Percentiles rank a stretch among this genome's conserved stretches.
phyloP scores from a whole-genome alignment of 2,888 invertebrate species.

The Catocala sponsa region DNA sequence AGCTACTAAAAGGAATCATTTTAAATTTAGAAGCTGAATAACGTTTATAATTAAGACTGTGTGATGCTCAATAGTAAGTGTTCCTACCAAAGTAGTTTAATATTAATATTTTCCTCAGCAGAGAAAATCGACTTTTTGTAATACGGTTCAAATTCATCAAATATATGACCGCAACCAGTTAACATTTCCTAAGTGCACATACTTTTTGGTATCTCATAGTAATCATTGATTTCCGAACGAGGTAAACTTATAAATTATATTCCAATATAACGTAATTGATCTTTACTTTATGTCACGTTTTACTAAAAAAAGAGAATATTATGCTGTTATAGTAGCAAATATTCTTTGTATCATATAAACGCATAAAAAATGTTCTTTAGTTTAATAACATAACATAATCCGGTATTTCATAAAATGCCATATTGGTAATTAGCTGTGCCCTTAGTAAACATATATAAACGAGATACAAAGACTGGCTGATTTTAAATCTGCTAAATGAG shows the following conservation, averaged over 20 bases:
- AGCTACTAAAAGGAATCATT: constrained; percentile 20
- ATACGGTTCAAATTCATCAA: constrained; percentile 9
- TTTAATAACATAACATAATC: no score
- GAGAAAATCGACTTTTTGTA: neutral
- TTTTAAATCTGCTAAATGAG: neutral
- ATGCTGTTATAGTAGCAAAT: no score
- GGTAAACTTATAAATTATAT: no score
- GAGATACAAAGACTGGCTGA: constrained; percentile 1
- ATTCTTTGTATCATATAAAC: no score
- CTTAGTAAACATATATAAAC: constrained; percentile 3
- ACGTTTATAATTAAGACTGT: constrained; percentile 48
- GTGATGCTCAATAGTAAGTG: constrained; percentile 24
- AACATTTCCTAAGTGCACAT: constrained; percentile 24
- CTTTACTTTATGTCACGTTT: no score
- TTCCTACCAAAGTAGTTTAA: constrained; percentile 10
- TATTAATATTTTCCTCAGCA: constrained; percentile 16
- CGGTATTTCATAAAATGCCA: neutral
- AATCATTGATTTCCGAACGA: neutral
- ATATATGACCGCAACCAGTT: constrained; percentile 9
- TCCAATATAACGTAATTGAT: no score
- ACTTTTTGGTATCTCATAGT: constrained; percentile 15
- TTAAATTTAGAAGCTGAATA: constrained; percentile 26
- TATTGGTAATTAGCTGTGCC: neutral
- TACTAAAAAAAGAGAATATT: no score
- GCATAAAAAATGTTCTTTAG: no score